phyloP scores from a whole-genome alignment of 2,113 vertebrate genomes.

The Aegithalos caudatus region DNA sequence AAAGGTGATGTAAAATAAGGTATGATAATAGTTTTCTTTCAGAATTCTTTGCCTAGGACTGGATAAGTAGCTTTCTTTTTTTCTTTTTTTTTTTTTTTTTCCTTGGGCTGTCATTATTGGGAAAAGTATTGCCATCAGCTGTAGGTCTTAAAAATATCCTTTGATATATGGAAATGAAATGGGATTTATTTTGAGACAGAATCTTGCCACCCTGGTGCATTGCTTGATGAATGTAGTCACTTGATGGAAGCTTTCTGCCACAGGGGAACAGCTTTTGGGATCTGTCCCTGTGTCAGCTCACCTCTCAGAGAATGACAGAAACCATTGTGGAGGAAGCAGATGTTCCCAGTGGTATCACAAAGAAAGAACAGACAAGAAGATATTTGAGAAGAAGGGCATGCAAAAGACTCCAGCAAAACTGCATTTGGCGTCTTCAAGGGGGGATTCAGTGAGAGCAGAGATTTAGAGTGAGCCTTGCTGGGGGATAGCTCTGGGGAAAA shows the following conservation, averaged over 20 bases:
- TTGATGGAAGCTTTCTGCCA: neutral
- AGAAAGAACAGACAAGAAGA: neutral
- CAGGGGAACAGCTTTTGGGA: neutral
- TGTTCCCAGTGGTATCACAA: neutral
- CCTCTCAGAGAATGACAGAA: neutral
- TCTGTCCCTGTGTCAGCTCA: neutral
- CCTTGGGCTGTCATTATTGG: neutral
- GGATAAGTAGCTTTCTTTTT: neutral
- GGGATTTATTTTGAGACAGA: neutral
- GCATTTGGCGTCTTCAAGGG: neutral
- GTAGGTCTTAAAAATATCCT: neutral
- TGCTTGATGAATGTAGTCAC: neutral
- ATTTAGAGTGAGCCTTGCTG: neutral
- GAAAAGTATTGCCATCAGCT: neutral
- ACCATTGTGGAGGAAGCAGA: neutral
- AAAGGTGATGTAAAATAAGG: neutral
- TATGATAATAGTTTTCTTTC: neutral
- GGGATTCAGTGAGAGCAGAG: neutral
- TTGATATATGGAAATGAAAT: neutral
- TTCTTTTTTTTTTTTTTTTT: neutral
- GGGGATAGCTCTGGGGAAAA: neutral
- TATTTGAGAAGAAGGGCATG: neutral
- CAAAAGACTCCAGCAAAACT: neutral
- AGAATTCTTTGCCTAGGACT: neutral
- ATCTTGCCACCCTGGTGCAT: neutral